phyloP scores from a whole-genome alignment of 2,113 vertebrate genomes.

The Variabilichromis moorii region DNA sequence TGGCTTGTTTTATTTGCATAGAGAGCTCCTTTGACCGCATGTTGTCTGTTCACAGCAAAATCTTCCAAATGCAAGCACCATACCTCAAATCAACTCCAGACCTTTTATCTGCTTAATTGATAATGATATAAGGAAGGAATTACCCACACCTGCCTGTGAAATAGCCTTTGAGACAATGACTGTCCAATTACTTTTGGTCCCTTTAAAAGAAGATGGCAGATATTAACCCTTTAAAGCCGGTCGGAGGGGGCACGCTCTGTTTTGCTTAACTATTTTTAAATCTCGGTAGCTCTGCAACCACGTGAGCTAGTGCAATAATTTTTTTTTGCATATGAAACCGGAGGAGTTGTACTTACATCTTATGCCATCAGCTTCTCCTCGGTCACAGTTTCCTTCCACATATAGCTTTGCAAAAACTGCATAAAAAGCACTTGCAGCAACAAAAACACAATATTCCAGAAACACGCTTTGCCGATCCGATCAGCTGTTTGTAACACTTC shows the following conservation, averaged over 20 bases:
- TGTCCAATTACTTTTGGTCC: neutral
- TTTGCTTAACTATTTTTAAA: too few relatives aligned
- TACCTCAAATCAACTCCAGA: neutral
- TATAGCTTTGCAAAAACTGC: too few relatives aligned
- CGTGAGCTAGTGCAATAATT: rapidly evolving
- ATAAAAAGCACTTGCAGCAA: too few relatives aligned
- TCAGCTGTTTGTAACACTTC: rapidly evolving
- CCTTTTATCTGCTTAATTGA: neutral
- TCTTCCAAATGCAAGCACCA: neutral
- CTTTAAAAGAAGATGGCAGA: neutral
- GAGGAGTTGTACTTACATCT: too few relatives aligned
- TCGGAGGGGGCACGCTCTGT: too few relatives aligned
- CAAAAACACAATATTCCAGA: too few relatives aligned
- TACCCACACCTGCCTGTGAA: neutral
- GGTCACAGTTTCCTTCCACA: too few relatives aligned
- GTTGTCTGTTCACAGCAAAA: rapidly evolving
- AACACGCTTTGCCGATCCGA: too few relatives aligned
- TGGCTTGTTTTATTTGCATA: neutral
- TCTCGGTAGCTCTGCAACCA: rapidly evolving
- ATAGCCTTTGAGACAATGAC: neutral
- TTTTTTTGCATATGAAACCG: rapidly evolving
- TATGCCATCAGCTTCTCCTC: too few relatives aligned
- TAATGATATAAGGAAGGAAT: neutral
- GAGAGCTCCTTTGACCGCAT: neutral
- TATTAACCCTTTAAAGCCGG: neutral